phyloP scores from a whole-genome alignment of 2,113 vertebrate species.

The Osmerus mordax region DNA sequence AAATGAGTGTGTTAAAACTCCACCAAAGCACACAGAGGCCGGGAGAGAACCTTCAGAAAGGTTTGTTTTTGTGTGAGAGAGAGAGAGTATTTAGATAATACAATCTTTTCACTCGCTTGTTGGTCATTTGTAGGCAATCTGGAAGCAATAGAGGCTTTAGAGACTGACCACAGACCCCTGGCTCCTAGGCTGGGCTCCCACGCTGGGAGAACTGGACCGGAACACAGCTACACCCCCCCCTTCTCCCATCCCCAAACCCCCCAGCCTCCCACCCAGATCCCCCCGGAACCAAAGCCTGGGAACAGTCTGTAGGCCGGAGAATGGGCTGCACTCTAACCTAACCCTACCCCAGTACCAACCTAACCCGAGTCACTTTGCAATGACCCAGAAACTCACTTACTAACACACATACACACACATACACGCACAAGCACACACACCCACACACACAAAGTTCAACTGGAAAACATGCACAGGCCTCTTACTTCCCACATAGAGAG shows the following conservation, averaged over 20 bases:
- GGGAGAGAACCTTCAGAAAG: constrained; percentile 28
- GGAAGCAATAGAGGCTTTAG: constrained; percentile 70
- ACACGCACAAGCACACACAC: not conserved
- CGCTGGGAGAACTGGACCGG: constrained; percentile 60
- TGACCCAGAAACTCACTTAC: constrained; percentile 20
- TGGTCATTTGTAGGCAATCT: constrained; percentile 59
- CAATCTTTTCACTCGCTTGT: constrained; percentile 20
- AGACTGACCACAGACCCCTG: constrained; percentile 55
- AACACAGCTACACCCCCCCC: constrained; percentile 37
- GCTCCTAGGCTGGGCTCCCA: constrained; percentile 66
- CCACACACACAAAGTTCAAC: not conserved
- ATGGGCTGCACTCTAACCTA: constrained; percentile 18
- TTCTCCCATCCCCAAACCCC: constrained; percentile 1
- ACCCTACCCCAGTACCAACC: constrained; percentile 52
- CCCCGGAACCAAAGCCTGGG: constrained; percentile 63
- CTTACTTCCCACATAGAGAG: not conserved
- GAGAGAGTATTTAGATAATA: constrained; percentile 28
- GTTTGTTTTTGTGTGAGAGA: constrained; percentile 5
- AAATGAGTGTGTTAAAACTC: constrained; percentile 38
- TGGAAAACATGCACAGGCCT: not conserved
- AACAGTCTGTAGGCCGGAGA: constrained; percentile 43
- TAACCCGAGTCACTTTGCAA: constrained; percentile 31
- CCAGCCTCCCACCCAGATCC: constrained; percentile 16
- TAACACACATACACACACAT: not conserved
- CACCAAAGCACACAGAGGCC: constrained; percentile 29